These are phyloP conservation scores for Archaeoteleia sp. DNA, from an alignment of 2,888 invertebrate genomes.

Conservation along the genomic window DNA sequence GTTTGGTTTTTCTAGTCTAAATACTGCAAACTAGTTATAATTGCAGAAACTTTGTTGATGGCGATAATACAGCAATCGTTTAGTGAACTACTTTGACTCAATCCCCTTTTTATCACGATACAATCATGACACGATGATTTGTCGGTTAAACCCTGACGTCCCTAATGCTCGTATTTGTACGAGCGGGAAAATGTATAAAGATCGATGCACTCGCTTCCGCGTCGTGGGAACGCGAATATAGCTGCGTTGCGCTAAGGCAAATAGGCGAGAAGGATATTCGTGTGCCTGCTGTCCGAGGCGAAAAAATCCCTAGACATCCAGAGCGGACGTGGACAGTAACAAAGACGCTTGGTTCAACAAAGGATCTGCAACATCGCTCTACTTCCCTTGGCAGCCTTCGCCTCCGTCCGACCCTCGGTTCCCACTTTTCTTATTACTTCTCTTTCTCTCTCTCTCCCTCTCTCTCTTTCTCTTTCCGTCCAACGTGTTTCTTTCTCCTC, in stretches of 20 bases:
- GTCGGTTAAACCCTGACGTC: too few relatives aligned
- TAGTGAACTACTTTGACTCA: too few relatives aligned
- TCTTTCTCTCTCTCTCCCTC: constrained; percentile 5
- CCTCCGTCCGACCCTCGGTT: constrained; percentile 37
- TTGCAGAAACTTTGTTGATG: too few relatives aligned
- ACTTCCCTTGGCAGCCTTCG: constrained; percentile 52
- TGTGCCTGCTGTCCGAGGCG: constrained; percentile 57
- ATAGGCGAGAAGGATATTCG: constrained; percentile 59
- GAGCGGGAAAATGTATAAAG: constrained; percentile 36
- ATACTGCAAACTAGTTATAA: too few relatives aligned
- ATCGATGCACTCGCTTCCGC: constrained; percentile 39
- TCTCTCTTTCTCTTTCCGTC: constrained; percentile 10
- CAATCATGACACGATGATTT: too few relatives aligned
- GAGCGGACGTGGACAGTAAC: constrained; percentile 55
- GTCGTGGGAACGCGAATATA: constrained; percentile 38
- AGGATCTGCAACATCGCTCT: constrained; percentile 59
- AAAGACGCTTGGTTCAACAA: constrained; percentile 59
- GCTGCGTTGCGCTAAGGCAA: constrained; percentile 27
- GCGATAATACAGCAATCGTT: too few relatives aligned
- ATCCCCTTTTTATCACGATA: too few relatives aligned
- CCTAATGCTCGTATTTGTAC: constrained; percentile 18
- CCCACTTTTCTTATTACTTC: constrained; percentile 45
- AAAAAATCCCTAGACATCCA: constrained; percentile 51
- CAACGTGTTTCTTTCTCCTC: constrained; percentile 1
- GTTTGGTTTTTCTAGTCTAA: too few relatives aligned